A percentile compares a stretch with the other conserved stretches of the same genome.
Conservation (phyloP, 2,113 vertebrate species). For the Chamaetylas fuelleborni region DNA sequence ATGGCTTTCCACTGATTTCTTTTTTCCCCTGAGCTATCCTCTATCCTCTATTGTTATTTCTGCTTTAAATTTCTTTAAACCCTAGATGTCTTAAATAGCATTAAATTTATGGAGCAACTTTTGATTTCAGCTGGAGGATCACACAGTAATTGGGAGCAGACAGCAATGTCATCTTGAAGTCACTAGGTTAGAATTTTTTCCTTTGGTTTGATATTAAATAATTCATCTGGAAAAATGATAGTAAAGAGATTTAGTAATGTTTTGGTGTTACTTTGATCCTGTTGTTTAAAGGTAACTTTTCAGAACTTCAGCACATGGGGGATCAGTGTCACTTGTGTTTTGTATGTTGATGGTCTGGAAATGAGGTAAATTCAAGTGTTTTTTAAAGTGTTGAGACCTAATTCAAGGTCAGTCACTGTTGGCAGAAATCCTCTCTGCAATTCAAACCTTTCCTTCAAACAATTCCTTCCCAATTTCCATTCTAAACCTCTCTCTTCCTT, state of each 20-base stretch:
- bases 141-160: not conserved
- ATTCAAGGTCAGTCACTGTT: not conserved
- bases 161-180: not conserved
- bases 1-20: not conserved
- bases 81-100: not conserved
- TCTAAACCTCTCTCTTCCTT: not conserved
- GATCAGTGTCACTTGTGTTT: not conserved
- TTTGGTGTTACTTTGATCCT: not conserved
- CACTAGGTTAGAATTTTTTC: not conserved
- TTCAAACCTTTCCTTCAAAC: not conserved
- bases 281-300: not conserved
- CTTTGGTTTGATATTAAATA: not conserved
- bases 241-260: not conserved
- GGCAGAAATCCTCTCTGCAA: not conserved
- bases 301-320: not conserved
- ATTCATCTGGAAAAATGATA: not conserved
- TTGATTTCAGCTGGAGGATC: not conserved
- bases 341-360: not conserved
- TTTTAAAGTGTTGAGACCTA: not conserved
- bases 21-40: not conserved
- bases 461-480: not conserved
- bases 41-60: not conserved
- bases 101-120: not conserved
- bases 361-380: not conserved
- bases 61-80: constrained; percentile 29